These are phyloP conservation scores for Pelobates fuscus DNA, from an alignment of 2,113 vertebrate genomes.

Conservation along the genomic window DNA sequence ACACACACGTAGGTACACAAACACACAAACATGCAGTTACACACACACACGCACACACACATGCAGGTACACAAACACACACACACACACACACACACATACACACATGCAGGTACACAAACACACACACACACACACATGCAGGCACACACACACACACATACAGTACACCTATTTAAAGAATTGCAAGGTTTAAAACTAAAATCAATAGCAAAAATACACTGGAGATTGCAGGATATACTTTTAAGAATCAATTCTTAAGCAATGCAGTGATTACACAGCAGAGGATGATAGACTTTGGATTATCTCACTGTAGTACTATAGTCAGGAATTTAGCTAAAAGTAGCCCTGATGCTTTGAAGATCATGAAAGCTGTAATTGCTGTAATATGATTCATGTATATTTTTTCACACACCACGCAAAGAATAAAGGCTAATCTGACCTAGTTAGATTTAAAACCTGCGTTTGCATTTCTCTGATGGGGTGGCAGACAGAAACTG, in stretches of 20 bases:
- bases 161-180: too few species aligned
- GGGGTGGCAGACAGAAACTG: slow-evolving; percentile 16
- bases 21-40: too few species aligned
- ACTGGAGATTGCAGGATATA: neutral
- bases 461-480: slow-evolving; percentile 15
- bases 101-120: too few species aligned
- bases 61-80: too few species aligned
- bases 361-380: slow-evolving; percentile 29
- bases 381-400: slow-evolving; percentile 24
- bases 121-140: too few species aligned
- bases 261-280: neutral
- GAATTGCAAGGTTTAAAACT: too few species aligned
- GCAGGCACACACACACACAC: too few species aligned
- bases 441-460: slow-evolving; percentile 31
- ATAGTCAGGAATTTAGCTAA: neutral
- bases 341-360: slow-evolving; percentile 21
- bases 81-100: too few species aligned
- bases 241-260: neutral
- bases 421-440: slow-evolving; percentile 20
- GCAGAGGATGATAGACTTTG: neutral
- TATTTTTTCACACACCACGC: slow-evolving; percentile 9
- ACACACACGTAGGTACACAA: too few species aligned
- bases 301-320: neutral
- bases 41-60: too few species aligned
- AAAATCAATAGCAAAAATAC: neutral